Percentiles rank a stretch among this genome's conserved stretches.
These are phyloP conservation scores for Chromis chromis DNA, from an alignment of 2,797 vertebrate species.

Conservation along the genomic window DNA sequence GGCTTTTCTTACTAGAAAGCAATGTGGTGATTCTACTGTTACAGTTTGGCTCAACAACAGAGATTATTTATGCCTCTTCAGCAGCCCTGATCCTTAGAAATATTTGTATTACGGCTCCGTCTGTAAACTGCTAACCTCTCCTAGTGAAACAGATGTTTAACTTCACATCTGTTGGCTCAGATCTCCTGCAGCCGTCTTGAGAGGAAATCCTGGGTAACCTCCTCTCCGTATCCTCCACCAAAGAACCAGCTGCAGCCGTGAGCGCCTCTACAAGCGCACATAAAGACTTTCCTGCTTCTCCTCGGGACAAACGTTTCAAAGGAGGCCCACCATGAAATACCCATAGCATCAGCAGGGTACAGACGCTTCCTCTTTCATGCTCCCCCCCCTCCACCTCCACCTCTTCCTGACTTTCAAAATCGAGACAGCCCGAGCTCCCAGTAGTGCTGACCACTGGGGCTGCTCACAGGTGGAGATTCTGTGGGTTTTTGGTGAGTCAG, in stretches of 20 bases:
- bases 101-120: not conserved
- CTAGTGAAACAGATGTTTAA: constrained; percentile 40
- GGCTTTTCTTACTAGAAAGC: too few species aligned
- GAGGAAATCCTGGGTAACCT: constrained; percentile 60
- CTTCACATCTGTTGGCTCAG: constrained; percentile 40
- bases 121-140: constrained; percentile 23
- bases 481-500: constrained; percentile 28
- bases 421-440: constrained; percentile 3
- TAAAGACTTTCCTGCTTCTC: constrained; percentile 53
- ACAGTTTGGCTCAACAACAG: not conserved
- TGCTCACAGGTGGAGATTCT: constrained; percentile 34
- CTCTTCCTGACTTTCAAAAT: constrained; percentile 63
- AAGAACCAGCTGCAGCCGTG: constrained; percentile 50
- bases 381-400: not conserved
- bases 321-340: constrained; percentile 62
- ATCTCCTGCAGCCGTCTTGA: constrained; percentile 13
- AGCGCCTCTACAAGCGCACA: constrained; percentile 9
- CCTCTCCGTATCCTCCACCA: constrained; percentile 19
- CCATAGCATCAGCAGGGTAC: constrained; percentile 35
- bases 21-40: not conserved
- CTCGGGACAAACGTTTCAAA: constrained; percentile 44
- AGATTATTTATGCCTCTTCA: not conserved
- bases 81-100: not conserved
- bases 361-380: constrained; percentile 50
- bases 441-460: constrained; percentile 33